Percentiles rank a stretch among this genome's conserved stretches.
These are phyloP conservation scores for Drosophila recens DNA, from an alignment of 2,888 invertebrate genomes.

Conservation along the genomic window DNA sequence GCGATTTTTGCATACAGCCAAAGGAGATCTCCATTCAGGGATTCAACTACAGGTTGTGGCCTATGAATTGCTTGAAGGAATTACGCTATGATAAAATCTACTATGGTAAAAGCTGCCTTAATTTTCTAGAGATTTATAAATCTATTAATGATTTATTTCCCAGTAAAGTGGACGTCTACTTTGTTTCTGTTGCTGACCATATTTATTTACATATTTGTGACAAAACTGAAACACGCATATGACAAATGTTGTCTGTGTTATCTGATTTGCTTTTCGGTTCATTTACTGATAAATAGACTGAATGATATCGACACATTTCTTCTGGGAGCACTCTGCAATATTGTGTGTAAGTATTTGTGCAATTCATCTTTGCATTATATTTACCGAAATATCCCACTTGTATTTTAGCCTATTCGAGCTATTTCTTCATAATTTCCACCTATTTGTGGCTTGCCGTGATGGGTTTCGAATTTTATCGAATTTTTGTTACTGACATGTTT, in stretches of 20 bases:
- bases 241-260: background rate
- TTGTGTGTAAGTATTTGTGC: background rate
- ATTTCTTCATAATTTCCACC: too few relatives aligned
- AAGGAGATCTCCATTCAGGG: background rate
- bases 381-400: too few relatives aligned
- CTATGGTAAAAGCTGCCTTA: background rate
- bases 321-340: background rate
- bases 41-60: background rate
- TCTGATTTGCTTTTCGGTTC: background rate
- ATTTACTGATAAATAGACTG: background rate
- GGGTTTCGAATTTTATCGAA: too few relatives aligned
- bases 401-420: too few relatives aligned
- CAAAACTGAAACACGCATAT: background rate
- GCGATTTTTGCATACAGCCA: constrained; percentile 1
- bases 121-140: too few relatives aligned
- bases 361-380: too few relatives aligned
- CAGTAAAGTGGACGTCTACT: background rate
- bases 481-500: too few relatives aligned
- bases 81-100: too few relatives aligned
- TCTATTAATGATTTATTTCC: too few relatives aligned
- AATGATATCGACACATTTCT: background rate
- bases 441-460: too few relatives aligned
- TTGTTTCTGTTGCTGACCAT: background rate
- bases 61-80: too few relatives aligned
- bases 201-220: background rate